Base-by-base conservation (phyloP, 2,113 vertebrate species). In the Odontesthes bonariensis region DNA sequence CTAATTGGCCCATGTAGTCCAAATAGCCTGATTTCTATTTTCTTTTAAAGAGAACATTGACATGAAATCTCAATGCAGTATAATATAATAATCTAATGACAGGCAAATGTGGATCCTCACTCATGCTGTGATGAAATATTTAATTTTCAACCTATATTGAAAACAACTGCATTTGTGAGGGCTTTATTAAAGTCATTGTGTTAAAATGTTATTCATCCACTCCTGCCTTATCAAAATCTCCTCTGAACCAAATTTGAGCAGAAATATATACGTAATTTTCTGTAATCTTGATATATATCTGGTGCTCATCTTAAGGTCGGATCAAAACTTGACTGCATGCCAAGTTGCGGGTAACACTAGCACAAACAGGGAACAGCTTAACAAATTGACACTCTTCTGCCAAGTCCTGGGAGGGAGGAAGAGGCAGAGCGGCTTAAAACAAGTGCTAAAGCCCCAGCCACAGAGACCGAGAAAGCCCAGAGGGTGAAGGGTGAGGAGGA, bases 331-430 rank as follows among this genome's bases (percentile, higher is more conserved):
- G 76, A 88, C 71, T 79, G 22, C 38, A 33, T 84, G 91, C 85
- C 85, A 88, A 87, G 70, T 66, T 44, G 49, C 66, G 81, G 84
- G 81, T 75, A 73, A 84, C 78, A 79, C 42, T 62, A 65, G 59
- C 56, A 33, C 54, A 79, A 83, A 87, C 68, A 68, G 70, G 49
- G 80, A 84, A 69, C 81, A 87, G 85, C 83, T 90, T 88, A 89
- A 91, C 89, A 92, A 90, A 91, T 90, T 82, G 82, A 74, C 78
- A 59, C 79, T 82, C 63, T 7, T 40, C 70, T 79, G 86, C 84
- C 90, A 88, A 89, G 79, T 85, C 85, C 85, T 85, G 82, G 77
- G 86, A 82, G 80, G 66, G 70, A 84, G 19, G 86, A 73, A 88
- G 78, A 81, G 65, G 72, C 75, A 83, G 72, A 68, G 64, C 33